Evolutionary conservation across 2,113 vertebrate genomes (phyloP), one percentile per base, ranked within the genome.

Genomic region (Bothrops jararaca): DNA sequence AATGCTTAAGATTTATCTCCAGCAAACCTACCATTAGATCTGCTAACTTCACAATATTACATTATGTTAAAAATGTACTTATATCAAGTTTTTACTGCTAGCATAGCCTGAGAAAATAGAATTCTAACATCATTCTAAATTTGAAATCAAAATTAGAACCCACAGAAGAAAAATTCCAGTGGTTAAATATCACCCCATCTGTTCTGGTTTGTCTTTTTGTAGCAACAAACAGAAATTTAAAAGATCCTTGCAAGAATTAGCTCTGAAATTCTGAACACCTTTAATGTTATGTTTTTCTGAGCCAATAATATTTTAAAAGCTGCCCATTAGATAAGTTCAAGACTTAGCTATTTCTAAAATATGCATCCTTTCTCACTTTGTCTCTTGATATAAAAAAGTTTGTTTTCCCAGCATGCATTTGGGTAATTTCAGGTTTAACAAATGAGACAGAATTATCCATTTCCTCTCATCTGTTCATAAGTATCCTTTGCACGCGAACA

Each of bases 231-330:
- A 10, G 95, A 94, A 50, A 29, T 87, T 29, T 80, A 20, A n/a
- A 5, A 42, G 10, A 87, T n/a, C 18, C 64, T 86, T 91, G 93
- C 42, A 52, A 12, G 54, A 13, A 94, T 0, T 0, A 5, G 7
- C 1, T 94, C 7, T 56, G 45, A 86, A 69, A 26, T 64, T 90
- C 95, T 89, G 86, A 94, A 93, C 11, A 53, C 9, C 34, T 39
- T 94, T 56, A 64, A 69, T 69, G 29, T 69, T 20, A 93, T 0
- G 53, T 24, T 89, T 15, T 86, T 85, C 93, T 88, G 89, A 91
- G 89, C 50, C 92, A 89, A 90, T 56, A 88, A 94, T 87, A 94
- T 95, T 95, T 95, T 52, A 2, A 0, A 26, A 54, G 92, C 20
- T 94, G 90, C 80, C 20, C 8, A 24, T 91, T 86, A 92, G 29